phyloP scores from a whole-genome alignment of 2,113 vertebrate genomes.

The Semnornis frantzii region DNA sequence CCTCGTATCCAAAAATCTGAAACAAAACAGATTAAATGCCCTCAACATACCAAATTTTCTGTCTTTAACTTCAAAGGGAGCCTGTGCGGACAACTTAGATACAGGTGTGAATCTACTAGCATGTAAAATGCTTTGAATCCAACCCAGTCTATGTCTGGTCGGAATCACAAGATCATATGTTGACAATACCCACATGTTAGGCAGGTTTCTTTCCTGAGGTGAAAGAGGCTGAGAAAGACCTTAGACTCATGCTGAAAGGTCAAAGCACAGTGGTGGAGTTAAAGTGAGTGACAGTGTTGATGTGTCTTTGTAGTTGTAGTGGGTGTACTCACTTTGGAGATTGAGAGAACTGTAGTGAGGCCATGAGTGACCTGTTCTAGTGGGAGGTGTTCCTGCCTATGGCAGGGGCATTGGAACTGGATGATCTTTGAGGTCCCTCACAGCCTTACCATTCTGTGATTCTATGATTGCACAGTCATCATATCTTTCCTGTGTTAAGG shows the following conservation, averaged over 20 bases:
- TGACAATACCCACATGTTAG: accelerated
- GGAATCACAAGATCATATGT: accelerated
- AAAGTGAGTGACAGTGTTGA: not conserved
- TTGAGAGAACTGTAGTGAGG: not conserved
- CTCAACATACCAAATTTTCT: not conserved
- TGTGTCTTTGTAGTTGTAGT: not conserved
- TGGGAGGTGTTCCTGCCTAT: no score
- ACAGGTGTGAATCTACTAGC: not conserved
- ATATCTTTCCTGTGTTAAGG: not conserved
- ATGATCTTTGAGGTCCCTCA: no score
- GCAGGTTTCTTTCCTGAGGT: not conserved
- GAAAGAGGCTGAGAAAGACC: not conserved
- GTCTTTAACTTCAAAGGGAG: not conserved
- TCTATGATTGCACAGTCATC: no score
- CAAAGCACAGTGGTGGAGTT: not conserved
- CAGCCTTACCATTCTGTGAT: no score
- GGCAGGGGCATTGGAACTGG: no score
- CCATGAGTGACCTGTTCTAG: no score
- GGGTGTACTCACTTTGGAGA: not conserved
- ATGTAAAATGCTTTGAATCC: not conserved
- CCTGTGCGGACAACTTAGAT: not conserved
- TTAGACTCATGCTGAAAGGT: not conserved
- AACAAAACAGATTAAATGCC: not conserved
- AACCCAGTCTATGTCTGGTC: not conserved
- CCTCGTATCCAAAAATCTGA: not conserved